Evolutionary conservation across 2,888 invertebrate genomes (phyloP), one percentile per base, ranked within the genome.

Genomic region (Phlogophora meticulosa): DNA sequence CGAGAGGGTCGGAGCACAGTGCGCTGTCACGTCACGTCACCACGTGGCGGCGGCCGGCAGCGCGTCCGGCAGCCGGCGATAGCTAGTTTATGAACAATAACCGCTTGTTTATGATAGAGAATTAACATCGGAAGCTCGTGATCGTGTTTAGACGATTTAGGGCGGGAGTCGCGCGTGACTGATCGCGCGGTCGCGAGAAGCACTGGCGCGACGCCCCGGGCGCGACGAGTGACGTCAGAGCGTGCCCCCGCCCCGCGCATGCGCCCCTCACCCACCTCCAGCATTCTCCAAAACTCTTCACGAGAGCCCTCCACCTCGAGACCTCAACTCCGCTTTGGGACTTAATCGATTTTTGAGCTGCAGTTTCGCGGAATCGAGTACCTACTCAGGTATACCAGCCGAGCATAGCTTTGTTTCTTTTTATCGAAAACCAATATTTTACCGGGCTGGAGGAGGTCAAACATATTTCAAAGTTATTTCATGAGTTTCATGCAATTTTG

Each of bases 331-430:
- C 88, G 92, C 94, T 94, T 92, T 91, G 93, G 92, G 87, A 92
- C 89, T 91, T 92, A 94, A 95, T 95, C 95, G 95, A 95, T 95
- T 94, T 95, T 94, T 91, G 91, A 94, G 92, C 92, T 95, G 93
- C 93, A 94, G 89, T 91, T 92, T 90, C 87, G 85, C 88, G 88
- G 89, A 90, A 80, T 91, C 88, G 91, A 92, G 90, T 91, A 90
- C 66, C 66, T 81, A 70, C 89, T 90, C 91, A 93, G 93, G 93
- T 94, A 72, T 78, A 76, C 76, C 71, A 73, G 71, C 43, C 57
- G 36, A 52, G 59, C 70, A 45, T 67, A 61, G 63, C 53, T 68
- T 56, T 60, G 65, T 72, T 62, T 74, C 68, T 40, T 71, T 65
- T 74, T 72, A 75, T 77, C 63, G 79, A 73, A 73, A 74, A 62